These are phyloP conservation scores for Eristalinus sepulchralis DNA, from an alignment of 2,888 invertebrate species.

Conservation along the genomic window DNA sequence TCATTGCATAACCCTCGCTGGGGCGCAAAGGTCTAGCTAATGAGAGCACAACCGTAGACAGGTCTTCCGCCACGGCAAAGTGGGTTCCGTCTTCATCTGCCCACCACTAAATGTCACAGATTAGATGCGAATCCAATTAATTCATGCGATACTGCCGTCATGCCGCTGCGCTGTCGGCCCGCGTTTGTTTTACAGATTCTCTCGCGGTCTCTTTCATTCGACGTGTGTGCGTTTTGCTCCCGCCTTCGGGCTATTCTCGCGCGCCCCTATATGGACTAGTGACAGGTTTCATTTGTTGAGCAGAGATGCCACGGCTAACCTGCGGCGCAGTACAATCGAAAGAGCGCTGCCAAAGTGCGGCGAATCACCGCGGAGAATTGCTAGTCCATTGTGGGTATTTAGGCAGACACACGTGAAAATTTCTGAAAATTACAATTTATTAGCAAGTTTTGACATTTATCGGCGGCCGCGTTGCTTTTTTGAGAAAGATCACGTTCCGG, in stretches of 20 bases:
- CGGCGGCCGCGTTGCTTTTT: background rate
- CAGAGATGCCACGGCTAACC: conserved; percentile 26
- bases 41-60: background rate
- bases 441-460: conserved; percentile 46
- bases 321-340: conserved; percentile 35
- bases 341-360: conserved; percentile 5
- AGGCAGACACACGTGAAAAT: conserved; percentile 39
- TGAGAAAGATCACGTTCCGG: conserved; percentile 33
- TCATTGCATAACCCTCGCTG: background rate
- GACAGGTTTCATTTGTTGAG: conserved; percentile 30
- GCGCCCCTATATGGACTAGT: conserved; percentile 20
- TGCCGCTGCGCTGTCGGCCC: background rate
- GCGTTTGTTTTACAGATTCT: background rate
- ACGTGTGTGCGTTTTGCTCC: background rate
- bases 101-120: conserved; percentile 51
- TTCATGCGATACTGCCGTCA: conserved; percentile 30
- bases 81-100: background rate
- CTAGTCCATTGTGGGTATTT: conserved; percentile 25
- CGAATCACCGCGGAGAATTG: conserved; percentile 40
- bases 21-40: background rate
- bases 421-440: conserved; percentile 35
- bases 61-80: background rate
- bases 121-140: conserved; percentile 61
- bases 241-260: background rate
- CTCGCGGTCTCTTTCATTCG: background rate